Evolutionary conservation across 2,888 invertebrate species (phyloP).

Genomic region (Sialis lutaria): DNA sequence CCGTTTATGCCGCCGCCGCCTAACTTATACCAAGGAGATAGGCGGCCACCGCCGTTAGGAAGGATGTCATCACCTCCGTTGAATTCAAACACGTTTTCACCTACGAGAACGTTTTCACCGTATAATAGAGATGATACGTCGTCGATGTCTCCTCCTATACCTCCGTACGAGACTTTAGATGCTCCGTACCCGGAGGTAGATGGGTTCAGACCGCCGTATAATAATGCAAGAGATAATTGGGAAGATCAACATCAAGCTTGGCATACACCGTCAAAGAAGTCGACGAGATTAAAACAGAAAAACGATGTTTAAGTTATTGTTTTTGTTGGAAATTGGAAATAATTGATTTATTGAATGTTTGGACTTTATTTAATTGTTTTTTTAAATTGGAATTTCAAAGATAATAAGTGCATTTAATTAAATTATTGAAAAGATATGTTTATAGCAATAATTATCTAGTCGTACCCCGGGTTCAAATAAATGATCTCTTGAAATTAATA

Average conservation of each 20-base stretch:
- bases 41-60: conserved; percentile 34
- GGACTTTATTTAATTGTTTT: background rate
- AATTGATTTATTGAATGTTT: background rate
- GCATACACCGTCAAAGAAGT: no score
- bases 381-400: background rate
- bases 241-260: no score
- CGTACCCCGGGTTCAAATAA: no score
- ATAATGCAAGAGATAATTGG: no score
- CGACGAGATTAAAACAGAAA: no score
- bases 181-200: conserved; percentile 36
- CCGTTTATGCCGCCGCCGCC: conserved; percentile 33
- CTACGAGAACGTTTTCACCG: conserved; percentile 21
- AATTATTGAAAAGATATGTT: no score
- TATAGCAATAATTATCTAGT: no score
- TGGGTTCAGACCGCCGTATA: conserved; percentile 31
- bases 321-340: no score
- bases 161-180: background rate
- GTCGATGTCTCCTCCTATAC: conserved; percentile 33
- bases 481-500: no score
- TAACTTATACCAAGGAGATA: conserved; percentile 27
- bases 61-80: conserved; percentile 35
- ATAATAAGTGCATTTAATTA: background rate
- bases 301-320: no score
- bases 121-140: conserved; percentile 47
- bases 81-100: conserved; percentile 22